A percentile compares a stretch with the other conserved stretches of the same genome.
Evolutionary conservation across 2,888 invertebrate genomes (phyloP).

Genomic region (Hydropsyche betteni): DNA sequence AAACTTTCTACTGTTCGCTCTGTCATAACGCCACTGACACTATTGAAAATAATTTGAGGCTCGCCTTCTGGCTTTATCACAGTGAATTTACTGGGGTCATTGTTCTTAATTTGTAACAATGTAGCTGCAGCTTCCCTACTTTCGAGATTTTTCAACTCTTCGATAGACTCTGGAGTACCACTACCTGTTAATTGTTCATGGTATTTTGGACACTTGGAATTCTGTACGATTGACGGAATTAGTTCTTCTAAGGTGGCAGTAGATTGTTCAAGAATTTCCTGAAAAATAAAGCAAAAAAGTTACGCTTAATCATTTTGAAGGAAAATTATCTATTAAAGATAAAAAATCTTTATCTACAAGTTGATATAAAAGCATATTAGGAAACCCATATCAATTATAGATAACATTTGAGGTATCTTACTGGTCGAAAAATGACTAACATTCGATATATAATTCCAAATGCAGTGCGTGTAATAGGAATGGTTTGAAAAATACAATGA

Average conservation of each 20-base stretch:
- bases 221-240: constrained; percentile 63
- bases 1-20: constrained; percentile 66
- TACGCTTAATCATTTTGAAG: too few species aligned
- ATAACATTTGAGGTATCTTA: too few species aligned
- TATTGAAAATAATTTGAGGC: constrained; percentile 69
- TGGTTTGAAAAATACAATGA: neutral
- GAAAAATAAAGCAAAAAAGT: constrained; percentile 55
- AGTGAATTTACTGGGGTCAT: constrained; percentile 64
- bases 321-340: too few species aligned
- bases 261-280: constrained; percentile 70
- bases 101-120: constrained; percentile 65
- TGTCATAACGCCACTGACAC: constrained; percentile 66
- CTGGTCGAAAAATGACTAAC: too few species aligned
- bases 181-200: constrained; percentile 59
- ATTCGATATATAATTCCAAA: too few species aligned
- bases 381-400: too few species aligned
- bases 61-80: constrained; percentile 59
- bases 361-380: neutral
- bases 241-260: constrained; percentile 69
- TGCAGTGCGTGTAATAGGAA: too few species aligned
- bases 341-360: too few species aligned
- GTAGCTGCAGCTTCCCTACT: constrained; percentile 66
- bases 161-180: constrained; percentile 65
- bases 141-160: constrained; percentile 66
- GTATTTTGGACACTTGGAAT: constrained; percentile 59